Evolutionary conservation across 2,888 invertebrate species (phyloP), one percentile per base, ranked within the genome.

Genomic region (Gibbula magus): DNA sequence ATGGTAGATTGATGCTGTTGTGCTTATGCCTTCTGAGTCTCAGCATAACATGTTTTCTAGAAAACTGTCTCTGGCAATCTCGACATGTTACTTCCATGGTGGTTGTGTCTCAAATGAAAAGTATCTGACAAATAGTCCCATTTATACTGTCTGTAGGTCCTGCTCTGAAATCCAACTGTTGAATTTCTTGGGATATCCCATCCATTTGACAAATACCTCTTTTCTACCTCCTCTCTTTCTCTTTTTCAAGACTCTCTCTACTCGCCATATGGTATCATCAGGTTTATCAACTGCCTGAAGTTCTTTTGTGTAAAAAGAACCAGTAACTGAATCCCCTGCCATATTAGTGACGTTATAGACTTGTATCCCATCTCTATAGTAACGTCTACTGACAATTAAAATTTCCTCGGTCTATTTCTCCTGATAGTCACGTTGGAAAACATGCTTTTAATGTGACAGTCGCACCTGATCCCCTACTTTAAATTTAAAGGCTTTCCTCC

Each of bases 81-180:
- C 4, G 35, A 35, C 35, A 35, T 35, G 35, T 35, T 35, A 8
- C 3, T 35, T 35, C 35, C 35, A 35, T 35, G 35, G 35, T 35
- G 35, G 35, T 8, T 35, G 3, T 3, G 35, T 35, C 8, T 35
- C 4, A 35, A 35, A 5, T 35, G 35, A 35, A 8, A 3, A 35
- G 35, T 35, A 8, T 8, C 3, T 35, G 8, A 8, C 8, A 3
- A 35, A 8, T 35, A 35, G 3, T 8, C 35, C 20, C n/a, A 4
- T 67, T 22, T 32, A 67, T 29, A 67, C 29, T 25, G 13, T 13
- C 29, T 67, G 29, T 2, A 67, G 67, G 29, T 67, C 29, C 8
- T 7, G 0, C n/a, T 67, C 67, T 67, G 67, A 29, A 35, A 67
- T 67, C 67, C 67, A 67, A 8, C 67, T 67, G 67, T 67, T 67